phyloP scores from a whole-genome alignment of 2,888 invertebrate genomes.

The Cephus pulcher region DNA sequence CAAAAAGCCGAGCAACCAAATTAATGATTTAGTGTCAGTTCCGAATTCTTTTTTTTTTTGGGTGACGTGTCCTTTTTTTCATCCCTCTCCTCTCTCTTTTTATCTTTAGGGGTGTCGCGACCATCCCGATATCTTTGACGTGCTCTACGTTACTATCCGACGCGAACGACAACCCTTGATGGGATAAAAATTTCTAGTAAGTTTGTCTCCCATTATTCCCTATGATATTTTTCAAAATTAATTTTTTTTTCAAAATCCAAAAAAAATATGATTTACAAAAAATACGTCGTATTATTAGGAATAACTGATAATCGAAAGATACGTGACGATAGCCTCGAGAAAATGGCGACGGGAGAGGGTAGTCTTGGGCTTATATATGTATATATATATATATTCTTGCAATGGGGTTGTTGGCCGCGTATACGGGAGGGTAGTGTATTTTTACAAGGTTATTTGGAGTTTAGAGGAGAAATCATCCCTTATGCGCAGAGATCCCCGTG shows the following conservation, averaged over 20 bases:
- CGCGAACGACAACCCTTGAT: neutral
- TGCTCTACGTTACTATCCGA: neutral
- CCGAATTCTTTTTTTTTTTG: slow-evolving; percentile 40
- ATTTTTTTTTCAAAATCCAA: neutral
- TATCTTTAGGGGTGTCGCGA: neutral
- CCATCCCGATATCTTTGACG: neutral
- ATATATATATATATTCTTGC: neutral
- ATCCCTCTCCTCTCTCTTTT: slow-evolving; percentile 14
- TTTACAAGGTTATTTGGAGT: slow-evolving; percentile 59
- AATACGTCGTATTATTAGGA: neutral
- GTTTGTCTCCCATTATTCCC: accelerated
- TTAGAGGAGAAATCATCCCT: slow-evolving; percentile 32
- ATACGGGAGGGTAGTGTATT: slow-evolving; percentile 36
- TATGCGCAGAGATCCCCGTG: slow-evolving; percentile 33
- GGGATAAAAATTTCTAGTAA: neutral
- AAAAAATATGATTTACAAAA: neutral
- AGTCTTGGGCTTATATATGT: neutral
- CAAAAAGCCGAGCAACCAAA: slow-evolving; percentile 51
- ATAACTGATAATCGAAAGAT: neutral
- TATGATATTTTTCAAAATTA: neutral
- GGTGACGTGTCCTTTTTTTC: slow-evolving; percentile 35
- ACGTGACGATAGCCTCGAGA: neutral
- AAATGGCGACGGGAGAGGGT: neutral
- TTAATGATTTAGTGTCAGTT: slow-evolving; percentile 66
- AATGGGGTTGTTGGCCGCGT: neutral